phyloP scores from a whole-genome alignment of 1,140 invertebrate genomes.

The Zaprionus lachaisei region DNA sequence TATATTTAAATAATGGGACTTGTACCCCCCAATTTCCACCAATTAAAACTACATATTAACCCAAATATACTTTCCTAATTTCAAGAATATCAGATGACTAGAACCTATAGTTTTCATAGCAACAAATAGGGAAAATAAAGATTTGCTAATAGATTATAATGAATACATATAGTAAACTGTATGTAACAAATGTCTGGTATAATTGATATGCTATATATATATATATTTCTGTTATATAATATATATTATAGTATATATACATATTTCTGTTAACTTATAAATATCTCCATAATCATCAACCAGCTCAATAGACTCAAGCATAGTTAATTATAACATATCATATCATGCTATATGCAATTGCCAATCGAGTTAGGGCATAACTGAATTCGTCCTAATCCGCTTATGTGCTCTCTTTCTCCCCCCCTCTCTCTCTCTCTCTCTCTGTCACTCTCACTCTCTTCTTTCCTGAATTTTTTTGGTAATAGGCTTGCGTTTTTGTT shows the following conservation, averaged over 20 bases:
- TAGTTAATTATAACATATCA: neutral
- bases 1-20: no score
- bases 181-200: no score
- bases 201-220: neutral
- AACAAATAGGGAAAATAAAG: no score
- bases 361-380: slow-evolving; percentile 27
- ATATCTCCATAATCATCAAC: no score
- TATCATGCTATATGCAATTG: neutral
- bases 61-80: no score
- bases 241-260: neutral
- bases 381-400: slow-evolving; percentile 13
- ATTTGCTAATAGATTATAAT: no score
- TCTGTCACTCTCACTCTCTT: neutral
- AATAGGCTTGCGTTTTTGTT: slow-evolving; percentile 51
- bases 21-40: no score
- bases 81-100: no score
- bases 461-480: slow-evolving; percentile 13
- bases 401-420: neutral
- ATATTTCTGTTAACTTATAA: neutral
- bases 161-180: no score
- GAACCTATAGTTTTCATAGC: no score
- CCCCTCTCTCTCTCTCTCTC: neutral
- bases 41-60: no score
- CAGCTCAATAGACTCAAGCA: neutral
- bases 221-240: neutral